Conservation (phyloP, 2,797 vertebrate genomes). For the Centroberyx gerrardi region DNA sequence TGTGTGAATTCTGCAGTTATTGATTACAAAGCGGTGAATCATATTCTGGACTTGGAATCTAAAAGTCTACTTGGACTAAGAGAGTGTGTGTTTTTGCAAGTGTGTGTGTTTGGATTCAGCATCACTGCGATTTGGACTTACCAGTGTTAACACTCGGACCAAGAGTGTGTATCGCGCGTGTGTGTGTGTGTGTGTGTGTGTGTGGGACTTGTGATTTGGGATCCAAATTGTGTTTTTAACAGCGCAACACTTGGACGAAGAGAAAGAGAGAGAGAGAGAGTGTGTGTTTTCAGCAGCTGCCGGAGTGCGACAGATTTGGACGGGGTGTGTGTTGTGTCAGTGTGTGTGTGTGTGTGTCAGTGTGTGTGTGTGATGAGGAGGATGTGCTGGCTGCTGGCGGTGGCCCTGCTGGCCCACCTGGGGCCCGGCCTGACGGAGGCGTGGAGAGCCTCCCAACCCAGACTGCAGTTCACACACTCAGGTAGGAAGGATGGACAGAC, state of each 20-base stretch:
- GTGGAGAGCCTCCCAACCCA: conserved; percentile 86
- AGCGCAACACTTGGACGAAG: not conserved
- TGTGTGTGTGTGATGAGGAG: conserved; percentile 16
- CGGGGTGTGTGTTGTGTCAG: not conserved
- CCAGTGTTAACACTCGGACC: not conserved
- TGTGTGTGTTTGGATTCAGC: conserved; percentile 51
- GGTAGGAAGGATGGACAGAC: conserved; percentile 65
- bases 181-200: conserved; percentile 3
- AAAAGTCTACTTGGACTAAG: conserved; percentile 45
- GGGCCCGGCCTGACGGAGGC: conserved; percentile 68
- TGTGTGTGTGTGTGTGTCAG: not conserved
- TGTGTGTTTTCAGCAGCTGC: too few relatives aligned
- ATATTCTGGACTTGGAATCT: conserved; percentile 56
- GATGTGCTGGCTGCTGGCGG: conserved; percentile 65
- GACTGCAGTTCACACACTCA: conserved; percentile 83
- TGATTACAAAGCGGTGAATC: conserved; percentile 42
- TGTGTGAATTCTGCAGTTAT: conserved; percentile 19
- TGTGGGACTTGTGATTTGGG: not conserved
- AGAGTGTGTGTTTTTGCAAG: not conserved
- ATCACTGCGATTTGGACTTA: conserved; percentile 49
- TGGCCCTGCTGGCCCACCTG: conserved; percentile 72
- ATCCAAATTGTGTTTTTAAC: not conserved
- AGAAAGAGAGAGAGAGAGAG: not conserved
- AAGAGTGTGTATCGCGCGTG: conserved; percentile 15
- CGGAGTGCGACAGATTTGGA: conserved; percentile 18